Evolutionary conservation across 2,113 vertebrate genomes (phyloP), one percentile per base, ranked within the genome.

Genomic region (Stercorarius parasiticus): DNA sequence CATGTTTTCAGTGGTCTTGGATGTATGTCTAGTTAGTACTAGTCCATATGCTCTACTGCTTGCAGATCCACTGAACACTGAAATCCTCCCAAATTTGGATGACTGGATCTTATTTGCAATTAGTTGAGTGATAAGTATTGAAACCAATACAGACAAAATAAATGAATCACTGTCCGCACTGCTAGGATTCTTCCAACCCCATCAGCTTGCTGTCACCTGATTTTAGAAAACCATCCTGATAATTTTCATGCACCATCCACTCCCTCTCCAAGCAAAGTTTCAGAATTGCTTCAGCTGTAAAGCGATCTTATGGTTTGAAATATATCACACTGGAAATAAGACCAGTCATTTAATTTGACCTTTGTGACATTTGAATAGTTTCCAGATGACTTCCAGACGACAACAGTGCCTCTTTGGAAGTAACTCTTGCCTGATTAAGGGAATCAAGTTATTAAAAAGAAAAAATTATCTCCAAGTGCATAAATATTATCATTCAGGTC

Each of bases 331-430:
- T 82, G 40, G 58, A 91, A 95, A 77, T 91, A 85, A 88, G 52
- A 74, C 15, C 52, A 78, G 74, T 71, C 36, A 95, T 88, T 94
- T 94, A 93, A 91, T 96, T 90, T 93, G 67, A 93, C 69, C 59
- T 82, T 86, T 79, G 40, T 5, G 27, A 86, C 30, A 13, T 76
- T 67, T 92, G 64, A 86, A 78, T 30, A 50, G 20, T 61, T 95
- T 96, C 71, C 84, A 91, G 78, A 76, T 91, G 79, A 94, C 47
- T 93, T 97, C 78, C 81, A 97, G 88, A 88, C 16, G n/a, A 53
- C 30, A 83, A 42, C 18, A 70, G 38, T 47, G 45, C 26, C 82
- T 94, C 55, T 86, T 79, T 95, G 70, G 64, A 95, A 88, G 36
- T 42, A 94, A 73, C 14, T 87, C 82, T 80, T 93, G 40, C 9